phyloP scores from a whole-genome alignment of 2,888 invertebrate genomes.

The Machimus atricapillus region DNA sequence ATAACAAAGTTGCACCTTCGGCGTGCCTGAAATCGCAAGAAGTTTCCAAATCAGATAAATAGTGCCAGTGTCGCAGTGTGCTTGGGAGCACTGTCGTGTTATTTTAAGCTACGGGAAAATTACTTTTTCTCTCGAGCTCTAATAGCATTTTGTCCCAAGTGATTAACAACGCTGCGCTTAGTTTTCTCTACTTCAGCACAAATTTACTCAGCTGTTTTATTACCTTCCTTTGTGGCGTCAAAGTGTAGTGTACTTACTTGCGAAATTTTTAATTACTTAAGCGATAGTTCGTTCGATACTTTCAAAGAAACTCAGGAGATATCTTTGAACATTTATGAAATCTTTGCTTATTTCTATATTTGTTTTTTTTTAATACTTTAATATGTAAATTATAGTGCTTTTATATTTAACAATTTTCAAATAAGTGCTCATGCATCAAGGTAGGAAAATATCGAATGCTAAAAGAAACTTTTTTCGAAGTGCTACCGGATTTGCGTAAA shows the following conservation, averaged over 20 bases:
- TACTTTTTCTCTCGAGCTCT: not conserved
- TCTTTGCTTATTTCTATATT: too few species aligned
- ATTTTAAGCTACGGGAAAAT: constrained; percentile 14
- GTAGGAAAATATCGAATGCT: not conserved
- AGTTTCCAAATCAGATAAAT: not conserved
- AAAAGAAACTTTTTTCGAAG: not conserved
- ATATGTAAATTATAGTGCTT: not conserved
- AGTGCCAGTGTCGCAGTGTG: not conserved
- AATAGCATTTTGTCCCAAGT: not conserved
- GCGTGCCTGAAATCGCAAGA: not conserved
- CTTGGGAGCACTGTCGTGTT: not conserved
- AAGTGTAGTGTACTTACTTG: not conserved
- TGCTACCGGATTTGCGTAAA: not conserved
- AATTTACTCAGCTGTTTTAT: not conserved
- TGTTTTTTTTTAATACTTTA: too few species aligned
- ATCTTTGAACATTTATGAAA: not conserved
- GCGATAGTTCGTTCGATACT: not conserved
- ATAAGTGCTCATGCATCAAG: not conserved
- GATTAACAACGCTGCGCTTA: not conserved
- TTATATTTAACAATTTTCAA: not conserved
- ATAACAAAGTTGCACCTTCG: not conserved
- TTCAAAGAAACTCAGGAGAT: not conserved
- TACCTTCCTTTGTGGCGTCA: not conserved
- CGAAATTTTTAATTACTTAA: not conserved
- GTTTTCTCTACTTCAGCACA: not conserved